Percentiles rank a stretch among this genome's conserved stretches.
Conservation (phyloP, 2,113 vertebrate genomes). For the Pogona vitticeps region DNA sequence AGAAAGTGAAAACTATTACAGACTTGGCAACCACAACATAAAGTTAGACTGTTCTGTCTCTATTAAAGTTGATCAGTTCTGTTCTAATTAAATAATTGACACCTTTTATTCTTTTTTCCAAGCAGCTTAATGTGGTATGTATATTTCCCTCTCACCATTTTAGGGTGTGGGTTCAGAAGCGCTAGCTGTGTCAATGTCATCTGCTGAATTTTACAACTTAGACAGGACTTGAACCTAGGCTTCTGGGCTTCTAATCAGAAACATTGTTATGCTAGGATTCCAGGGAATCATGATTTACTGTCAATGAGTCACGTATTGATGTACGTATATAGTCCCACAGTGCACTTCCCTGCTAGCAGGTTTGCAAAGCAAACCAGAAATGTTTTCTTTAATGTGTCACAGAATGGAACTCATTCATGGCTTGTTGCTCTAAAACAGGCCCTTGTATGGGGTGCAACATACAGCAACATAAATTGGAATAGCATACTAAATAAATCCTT, state of each 20-base stretch:
- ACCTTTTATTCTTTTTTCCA: neutral
- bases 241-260: neutral
- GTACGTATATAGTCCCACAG: neutral
- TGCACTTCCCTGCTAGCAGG: neutral
- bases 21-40: slow-evolving; percentile 40
- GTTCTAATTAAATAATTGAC: too few species aligned
- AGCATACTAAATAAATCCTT: neutral
- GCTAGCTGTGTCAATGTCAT: neutral
- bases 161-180: neutral
- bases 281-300: neutral
- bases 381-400: neutral
- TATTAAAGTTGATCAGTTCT: slow-evolving; percentile 25
- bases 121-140: neutral
- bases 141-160: neutral
- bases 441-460: neutral
- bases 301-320: neutral
- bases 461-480: neutral
- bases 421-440: neutral
- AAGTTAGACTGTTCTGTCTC: slow-evolving; percentile 34
- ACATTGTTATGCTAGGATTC: neutral
- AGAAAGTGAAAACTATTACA: slow-evolving; percentile 8
- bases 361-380: neutral
- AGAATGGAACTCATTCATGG: neutral
- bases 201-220: neutral
- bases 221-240: neutral